Evolutionary conservation across 2,888 invertebrate species (phyloP), one percentile per base, ranked within the genome.

Genomic region (Leptinotarsa rubiginosa): DNA sequence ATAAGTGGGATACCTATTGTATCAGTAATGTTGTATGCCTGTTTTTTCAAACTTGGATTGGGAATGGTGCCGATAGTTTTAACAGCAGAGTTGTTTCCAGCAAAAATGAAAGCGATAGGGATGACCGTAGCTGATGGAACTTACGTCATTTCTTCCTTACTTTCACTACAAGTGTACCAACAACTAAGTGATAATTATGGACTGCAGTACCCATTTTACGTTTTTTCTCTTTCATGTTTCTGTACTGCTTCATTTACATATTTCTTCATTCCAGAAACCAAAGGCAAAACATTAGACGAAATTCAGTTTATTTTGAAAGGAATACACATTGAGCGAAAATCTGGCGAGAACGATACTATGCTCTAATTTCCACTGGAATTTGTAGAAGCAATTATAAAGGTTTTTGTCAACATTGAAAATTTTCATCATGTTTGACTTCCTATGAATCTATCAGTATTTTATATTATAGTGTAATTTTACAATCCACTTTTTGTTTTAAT

Each of bases 81-180:
- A 75, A 87, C 87, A 1, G 87, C 86, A 0, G 88, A 88, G 77
- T 75, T 88, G n/a, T 88, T 88, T 75, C 87, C 88, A 0, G 85
- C 87, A 3, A 86, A 85, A 77, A 84, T 88, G 15, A 88, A 88
- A 80, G 87, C 87, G 4, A 84, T 86, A 78, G 88, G 87, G 10
- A 87, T 88, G 87, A 87, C 88, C 0, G 68, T 87, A 20, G 85
- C 87, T 3, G 87, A 88, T 75, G 83, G 84, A 4, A 83, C 85
- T 78, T 88, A 87, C 72, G 82, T 87, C 5, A 77, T 86, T 18
- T 86, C 86, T 70, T 85, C 85, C 0, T 75, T 86, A 4, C 74
- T 87, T 5, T 86, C 86, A 1, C 80, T 88, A 4, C 84, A 86
- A 74, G 72, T 88, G 69, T 88, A 86, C 75, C 85, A 87, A 70